Conservation (phyloP, 1,140 invertebrate species). For the Pseudachorutes palmiensis region DNA sequence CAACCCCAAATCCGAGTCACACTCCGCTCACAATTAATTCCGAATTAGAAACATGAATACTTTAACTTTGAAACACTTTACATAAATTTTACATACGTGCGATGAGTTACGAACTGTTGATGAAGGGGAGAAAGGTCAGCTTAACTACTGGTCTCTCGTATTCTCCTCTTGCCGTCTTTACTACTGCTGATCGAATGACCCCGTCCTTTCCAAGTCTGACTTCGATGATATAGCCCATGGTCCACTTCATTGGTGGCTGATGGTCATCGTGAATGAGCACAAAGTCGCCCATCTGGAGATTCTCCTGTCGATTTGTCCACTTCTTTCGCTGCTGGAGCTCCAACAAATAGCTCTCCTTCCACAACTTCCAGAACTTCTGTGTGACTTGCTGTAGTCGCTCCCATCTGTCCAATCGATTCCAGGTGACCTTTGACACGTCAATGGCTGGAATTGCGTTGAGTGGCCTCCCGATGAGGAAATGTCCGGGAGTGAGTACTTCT, state of each 20-base stretch:
- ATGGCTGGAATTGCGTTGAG: slow-evolving; percentile 10
- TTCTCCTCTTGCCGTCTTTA: slow-evolving; percentile 36
- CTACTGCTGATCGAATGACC: slow-evolving; percentile 35
- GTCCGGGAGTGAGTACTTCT: slow-evolving; percentile 34
- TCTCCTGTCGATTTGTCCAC: slow-evolving; percentile 14
- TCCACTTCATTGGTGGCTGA: slow-evolving; percentile 39
- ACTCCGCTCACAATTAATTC: too few relatives aligned
- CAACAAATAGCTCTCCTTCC: slow-evolving; percentile 40
- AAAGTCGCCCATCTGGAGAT: slow-evolving; percentile 15
- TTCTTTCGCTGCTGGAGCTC: slow-evolving; percentile 35
- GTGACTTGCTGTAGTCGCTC: slow-evolving; percentile 9
- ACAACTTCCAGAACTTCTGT: slow-evolving; percentile 19
- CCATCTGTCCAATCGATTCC: background rate
- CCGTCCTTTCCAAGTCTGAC: slow-evolving; percentile 38
- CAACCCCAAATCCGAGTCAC: too few relatives aligned
- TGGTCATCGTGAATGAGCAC: slow-evolving; percentile 39
- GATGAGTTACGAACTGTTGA: too few relatives aligned
- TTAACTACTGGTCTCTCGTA: slow-evolving; percentile 5
- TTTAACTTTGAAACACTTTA: too few relatives aligned
- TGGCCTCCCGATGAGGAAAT: slow-evolving; percentile 24
- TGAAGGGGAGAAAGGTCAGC: too few relatives aligned
- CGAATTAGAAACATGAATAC: too few relatives aligned
- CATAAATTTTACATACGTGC: too few relatives aligned
- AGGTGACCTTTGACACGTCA: background rate
- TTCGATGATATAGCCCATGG: slow-evolving; percentile 38